These are phyloP conservation scores for Protobothrops mucrosquamatus DNA, from an alignment of 2,113 vertebrate genomes.

Conservation along the genomic window DNA sequence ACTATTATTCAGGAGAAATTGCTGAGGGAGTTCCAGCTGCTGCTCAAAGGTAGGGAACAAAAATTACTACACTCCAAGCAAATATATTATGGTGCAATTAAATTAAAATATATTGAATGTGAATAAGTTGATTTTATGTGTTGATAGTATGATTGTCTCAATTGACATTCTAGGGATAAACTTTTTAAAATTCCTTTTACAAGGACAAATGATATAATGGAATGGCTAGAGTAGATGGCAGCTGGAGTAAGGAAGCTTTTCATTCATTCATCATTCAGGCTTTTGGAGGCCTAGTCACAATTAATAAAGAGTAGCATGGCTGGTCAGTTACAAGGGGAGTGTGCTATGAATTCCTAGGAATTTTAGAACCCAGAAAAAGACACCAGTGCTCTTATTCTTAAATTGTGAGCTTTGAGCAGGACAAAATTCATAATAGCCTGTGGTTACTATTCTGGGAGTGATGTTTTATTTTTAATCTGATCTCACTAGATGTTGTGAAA, in stretches of 20 bases:
- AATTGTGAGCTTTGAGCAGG: not conserved
- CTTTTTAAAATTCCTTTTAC: not conserved
- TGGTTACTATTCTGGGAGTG: not conserved
- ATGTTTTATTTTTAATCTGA: not conserved
- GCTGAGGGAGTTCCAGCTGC: slow-evolving; percentile 56
- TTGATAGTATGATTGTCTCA: not conserved
- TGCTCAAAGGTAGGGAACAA: slow-evolving; percentile 60
- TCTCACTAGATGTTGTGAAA: not conserved
- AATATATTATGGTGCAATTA: not conserved
- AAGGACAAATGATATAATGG: not conserved
- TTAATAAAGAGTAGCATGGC: not conserved
- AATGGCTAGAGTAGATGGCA: not conserved
- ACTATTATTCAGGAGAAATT: slow-evolving; percentile 24
- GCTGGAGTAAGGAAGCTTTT: not conserved
- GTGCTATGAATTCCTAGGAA: not conserved
- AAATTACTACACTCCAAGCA: no score
- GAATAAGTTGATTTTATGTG: not conserved
- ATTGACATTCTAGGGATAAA: not conserved
- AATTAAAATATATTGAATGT: not conserved
- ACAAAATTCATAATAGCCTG: not conserved
- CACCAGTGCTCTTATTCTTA: not conserved
- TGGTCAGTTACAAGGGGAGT: not conserved
- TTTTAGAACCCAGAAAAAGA: not conserved
- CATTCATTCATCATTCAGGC: not conserved
- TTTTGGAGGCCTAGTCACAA: not conserved